Evolutionary conservation across 2,888 invertebrate species (phyloP).

Genomic region (Timandra comae): DNA sequence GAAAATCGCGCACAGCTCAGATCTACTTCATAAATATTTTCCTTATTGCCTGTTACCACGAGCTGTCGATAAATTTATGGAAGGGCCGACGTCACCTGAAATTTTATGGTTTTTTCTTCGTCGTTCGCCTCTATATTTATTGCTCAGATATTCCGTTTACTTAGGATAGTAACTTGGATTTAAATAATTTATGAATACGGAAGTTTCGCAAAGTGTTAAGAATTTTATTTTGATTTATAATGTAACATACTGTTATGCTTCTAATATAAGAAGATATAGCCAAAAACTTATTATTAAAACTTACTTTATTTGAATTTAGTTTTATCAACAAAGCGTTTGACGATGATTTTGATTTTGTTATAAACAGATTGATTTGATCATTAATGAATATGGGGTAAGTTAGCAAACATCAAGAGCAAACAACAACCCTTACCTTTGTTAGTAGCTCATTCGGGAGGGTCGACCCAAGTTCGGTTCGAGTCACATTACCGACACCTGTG

Average conservation of each 20-base stretch:
- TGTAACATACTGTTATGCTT: too few species aligned
- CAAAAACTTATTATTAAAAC: too few species aligned
- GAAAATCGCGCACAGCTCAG: slow-evolving; percentile 54
- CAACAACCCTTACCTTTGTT: slow-evolving; percentile 17
- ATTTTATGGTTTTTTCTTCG: slow-evolving; percentile 67
- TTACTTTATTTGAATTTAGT: too few species aligned
- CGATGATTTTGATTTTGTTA: not conserved
- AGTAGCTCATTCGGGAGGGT: slow-evolving; percentile 26
- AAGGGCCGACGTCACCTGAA: slow-evolving; percentile 70
- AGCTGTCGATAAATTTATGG: slow-evolving; percentile 74
- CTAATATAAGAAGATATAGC: too few species aligned
- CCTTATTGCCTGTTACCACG: slow-evolving; percentile 73
- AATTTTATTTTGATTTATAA: not conserved
- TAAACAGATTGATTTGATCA: not conserved
- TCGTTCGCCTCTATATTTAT: slow-evolving; percentile 53
- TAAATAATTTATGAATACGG: not conserved
- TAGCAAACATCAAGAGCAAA: slow-evolving; percentile 11
- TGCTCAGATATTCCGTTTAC: slow-evolving; percentile 16
- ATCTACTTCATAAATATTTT: slow-evolving; percentile 72
- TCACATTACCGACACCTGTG: slow-evolving; percentile 67
- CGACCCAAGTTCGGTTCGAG: slow-evolving; percentile 51
- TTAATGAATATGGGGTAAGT: slow-evolving; percentile 11
- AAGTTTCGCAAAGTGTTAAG: too few species aligned
- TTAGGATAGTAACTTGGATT: not conserved
- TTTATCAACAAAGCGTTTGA: too few species aligned